These are phyloP conservation scores for Physocephala rufipes DNA, from an alignment of 2,888 invertebrate genomes.

Conservation along the genomic window DNA sequence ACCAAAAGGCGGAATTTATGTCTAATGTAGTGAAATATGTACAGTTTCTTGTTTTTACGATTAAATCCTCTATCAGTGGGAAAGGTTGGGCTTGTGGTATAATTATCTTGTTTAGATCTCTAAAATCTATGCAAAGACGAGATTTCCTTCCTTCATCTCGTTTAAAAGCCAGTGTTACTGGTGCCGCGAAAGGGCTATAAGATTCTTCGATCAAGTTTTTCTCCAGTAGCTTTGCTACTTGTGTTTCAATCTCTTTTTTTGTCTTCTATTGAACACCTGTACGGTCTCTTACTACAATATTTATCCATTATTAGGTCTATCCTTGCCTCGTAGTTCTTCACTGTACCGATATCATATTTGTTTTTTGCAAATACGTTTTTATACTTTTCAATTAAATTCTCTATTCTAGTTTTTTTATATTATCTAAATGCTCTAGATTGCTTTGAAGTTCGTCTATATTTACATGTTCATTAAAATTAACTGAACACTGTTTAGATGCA, in stretches of 20 bases:
- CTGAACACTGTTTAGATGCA: no score
- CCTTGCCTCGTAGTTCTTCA: constrained; percentile 13
- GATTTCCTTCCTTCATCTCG: constrained; percentile 44
- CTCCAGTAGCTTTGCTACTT: constrained; percentile 33
- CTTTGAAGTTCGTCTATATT: not conserved
- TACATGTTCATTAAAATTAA: constrained; percentile 6
- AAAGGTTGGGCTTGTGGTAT: constrained; percentile 41
- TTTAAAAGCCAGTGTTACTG: constrained; percentile 42
- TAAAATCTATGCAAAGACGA: constrained; percentile 37
- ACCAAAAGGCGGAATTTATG: not conserved
- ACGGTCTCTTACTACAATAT: constrained; percentile 14
- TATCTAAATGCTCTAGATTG: not conserved
- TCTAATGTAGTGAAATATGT: constrained; percentile 38
- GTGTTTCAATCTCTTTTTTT: constrained; percentile 1
- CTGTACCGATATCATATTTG: constrained; percentile 7
- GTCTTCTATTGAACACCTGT: not conserved
- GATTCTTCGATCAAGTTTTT: constrained; percentile 37
- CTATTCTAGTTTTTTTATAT: not conserved
- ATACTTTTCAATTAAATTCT: not conserved
- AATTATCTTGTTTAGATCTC: constrained; percentile 38
- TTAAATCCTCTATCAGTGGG: constrained; percentile 12
- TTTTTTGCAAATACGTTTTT: constrained; percentile 8
- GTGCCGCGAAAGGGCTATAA: constrained; percentile 38
- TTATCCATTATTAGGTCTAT: constrained; percentile 5
- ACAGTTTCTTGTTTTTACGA: not conserved